Percentiles rank a stretch among this genome's conserved stretches.
These are phyloP conservation scores for Dinomys branickii DNA, from an alignment of 2,113 vertebrate genomes.

Conservation along the genomic window DNA sequence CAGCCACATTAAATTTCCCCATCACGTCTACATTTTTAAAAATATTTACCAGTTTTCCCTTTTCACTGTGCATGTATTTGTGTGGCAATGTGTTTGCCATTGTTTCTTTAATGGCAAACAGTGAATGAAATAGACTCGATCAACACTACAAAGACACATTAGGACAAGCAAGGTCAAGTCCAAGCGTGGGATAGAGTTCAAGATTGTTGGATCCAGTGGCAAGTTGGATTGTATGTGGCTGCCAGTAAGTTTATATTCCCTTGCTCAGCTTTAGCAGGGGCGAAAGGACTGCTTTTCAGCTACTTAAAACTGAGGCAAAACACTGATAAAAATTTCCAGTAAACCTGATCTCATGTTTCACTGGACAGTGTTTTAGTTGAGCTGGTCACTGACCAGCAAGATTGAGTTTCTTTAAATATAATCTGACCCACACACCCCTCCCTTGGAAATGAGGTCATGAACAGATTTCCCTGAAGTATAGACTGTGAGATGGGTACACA, in stretches of 20 bases:
- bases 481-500: neutral
- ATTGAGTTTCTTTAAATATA: neutral
- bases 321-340: neutral
- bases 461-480: neutral
- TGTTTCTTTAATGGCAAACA: neutral
- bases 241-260: neutral
- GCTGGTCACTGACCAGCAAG: neutral
- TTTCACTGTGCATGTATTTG: neutral
- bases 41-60: neutral
- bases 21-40: neutral
- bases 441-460: neutral
- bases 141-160: neutral
- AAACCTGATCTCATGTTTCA: neutral
- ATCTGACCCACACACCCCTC: neutral
- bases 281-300: neutral
- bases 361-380: neutral
- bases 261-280: neutral
- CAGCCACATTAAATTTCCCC: neutral
- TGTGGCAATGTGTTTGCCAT: neutral
- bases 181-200: neutral
- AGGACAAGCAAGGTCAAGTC: neutral
- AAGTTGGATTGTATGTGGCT: neutral
- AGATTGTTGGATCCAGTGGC: neutral
- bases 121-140: neutral
- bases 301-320: neutral